Evolutionary conservation across 2,888 invertebrate species (phyloP).

Genomic region (Agrochola circellaris): DNA sequence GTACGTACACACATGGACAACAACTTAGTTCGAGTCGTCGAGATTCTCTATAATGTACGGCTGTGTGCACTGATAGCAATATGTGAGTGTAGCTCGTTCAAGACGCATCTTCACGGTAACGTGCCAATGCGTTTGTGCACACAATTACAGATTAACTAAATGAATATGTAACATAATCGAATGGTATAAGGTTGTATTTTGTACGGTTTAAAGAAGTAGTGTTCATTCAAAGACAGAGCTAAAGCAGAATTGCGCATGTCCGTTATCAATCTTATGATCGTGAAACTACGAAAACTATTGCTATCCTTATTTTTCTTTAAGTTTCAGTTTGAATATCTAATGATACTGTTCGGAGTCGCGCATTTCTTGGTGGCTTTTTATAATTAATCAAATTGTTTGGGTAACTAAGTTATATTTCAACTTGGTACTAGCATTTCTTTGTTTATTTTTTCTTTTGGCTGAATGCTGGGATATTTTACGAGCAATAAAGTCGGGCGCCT

Average conservation of each 20-base stretch:
- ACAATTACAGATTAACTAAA: constrained; percentile 70
- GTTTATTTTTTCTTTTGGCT: constrained; percentile 65
- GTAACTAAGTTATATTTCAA: constrained; percentile 58
- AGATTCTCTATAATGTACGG: constrained; percentile 61
- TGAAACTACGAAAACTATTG: constrained; percentile 86
- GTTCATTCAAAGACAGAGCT: constrained; percentile 77
- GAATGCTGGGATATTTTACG: constrained; percentile 69
- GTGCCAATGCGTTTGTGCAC: constrained; percentile 82
- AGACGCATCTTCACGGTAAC: constrained; percentile 80
- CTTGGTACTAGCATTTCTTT: constrained; percentile 47
- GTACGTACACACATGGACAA: constrained; percentile 82
- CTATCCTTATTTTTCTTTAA: constrained; percentile 85
- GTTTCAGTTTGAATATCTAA: constrained; percentile 69
- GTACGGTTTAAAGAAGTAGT: constrained; percentile 66
- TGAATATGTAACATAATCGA: constrained; percentile 73
- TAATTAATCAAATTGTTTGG: constrained; percentile 67
- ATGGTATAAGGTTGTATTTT: constrained; percentile 75
- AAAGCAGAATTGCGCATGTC: constrained; percentile 85
- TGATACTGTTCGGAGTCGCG: constrained; percentile 26
- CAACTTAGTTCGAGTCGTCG: constrained; percentile 75
- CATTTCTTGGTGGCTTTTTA: constrained; percentile 43
- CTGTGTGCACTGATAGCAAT: constrained; percentile 71
- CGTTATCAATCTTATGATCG: constrained; percentile 81
- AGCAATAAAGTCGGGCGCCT: constrained; percentile 70
- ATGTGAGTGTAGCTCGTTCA: constrained; percentile 73